Evolutionary conservation across 2,888 invertebrate genomes (phyloP), one percentile per base, ranked within the genome.

Genomic region (Andrena camellia): DNA sequence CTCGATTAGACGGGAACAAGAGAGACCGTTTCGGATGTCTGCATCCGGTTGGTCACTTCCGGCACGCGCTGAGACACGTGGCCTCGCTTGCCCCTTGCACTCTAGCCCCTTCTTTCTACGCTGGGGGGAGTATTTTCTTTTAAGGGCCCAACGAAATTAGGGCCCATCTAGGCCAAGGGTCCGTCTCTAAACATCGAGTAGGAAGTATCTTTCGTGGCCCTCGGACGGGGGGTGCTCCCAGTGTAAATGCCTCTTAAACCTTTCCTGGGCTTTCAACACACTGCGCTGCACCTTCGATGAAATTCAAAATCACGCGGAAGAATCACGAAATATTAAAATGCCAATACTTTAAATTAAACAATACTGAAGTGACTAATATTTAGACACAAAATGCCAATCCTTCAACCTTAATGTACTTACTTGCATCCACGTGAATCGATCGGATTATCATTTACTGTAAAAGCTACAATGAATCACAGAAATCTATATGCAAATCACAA

Each of bases 41-140:
- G 90, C 92, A 94, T 94, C 94, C 94, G 94, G 93, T 91, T 93
- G 94, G 94, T 93, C 94, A 94, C 91, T 94, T 94, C 94, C 94
- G 94, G 93, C 93, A 93, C 94, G 93, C 93, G 93, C 88, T 90
- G 78, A 87, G 92, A 93, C 93, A 93, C 94, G 93, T 93, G 94
- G 89, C 89, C 87, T 86, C 84, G 87, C 86, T 78, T 84, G 83
- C 84, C 86, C 89, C 86, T 86, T 86, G 81, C 83, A 70, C 82
- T 68, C 75, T 79, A 81, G 75, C 76, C 86, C 81, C 83, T 76
- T 83, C 78, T 67, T 69, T 23, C 10, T 57, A 67, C 59, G 62
- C 75, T 52, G 77, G 71, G 68, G 74, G 76, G 75, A 83, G 82
- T 86, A 88, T 87, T 88, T 88, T 86, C 83, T 84, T 86, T 85